Evolutionary conservation across 1,140 invertebrate species (phyloP).

Genomic region (Drosophila punjabiensis): DNA sequence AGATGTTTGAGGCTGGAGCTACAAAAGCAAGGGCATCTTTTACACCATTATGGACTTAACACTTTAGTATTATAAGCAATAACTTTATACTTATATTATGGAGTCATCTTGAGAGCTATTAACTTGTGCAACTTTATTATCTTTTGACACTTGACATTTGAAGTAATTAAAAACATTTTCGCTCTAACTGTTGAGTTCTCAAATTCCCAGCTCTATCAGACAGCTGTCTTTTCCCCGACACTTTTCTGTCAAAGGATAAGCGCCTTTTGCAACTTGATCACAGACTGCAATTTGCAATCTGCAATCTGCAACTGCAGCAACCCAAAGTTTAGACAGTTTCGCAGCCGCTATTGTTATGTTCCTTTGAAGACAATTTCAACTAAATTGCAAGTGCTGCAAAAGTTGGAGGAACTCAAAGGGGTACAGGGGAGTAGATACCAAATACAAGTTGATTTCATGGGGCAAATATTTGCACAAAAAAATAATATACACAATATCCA

Average conservation of each 20-base stretch:
- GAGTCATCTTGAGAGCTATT: background rate
- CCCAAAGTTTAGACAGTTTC: slow-evolving; percentile 13
- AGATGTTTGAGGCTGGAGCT: background rate
- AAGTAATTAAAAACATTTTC: slow-evolving; percentile 4
- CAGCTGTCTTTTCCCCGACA: slow-evolving; percentile 18
- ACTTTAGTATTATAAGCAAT: background rate
- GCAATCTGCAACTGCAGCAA: slow-evolving; percentile 15
- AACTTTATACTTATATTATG: background rate
- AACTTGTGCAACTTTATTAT: background rate
- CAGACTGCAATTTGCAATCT: slow-evolving; percentile 17
- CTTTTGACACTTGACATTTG: background rate
- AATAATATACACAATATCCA: slow-evolving; percentile 33
- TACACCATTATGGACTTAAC: background rate
- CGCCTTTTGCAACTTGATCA: slow-evolving; percentile 24
- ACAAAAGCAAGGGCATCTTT: background rate
- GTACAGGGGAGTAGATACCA: slow-evolving; percentile 1
- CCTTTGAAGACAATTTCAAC: slow-evolving; percentile 44
- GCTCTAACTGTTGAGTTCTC: slow-evolving; percentile 1
- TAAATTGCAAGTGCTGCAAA: slow-evolving; percentile 47
- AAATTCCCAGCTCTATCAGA: slow-evolving; percentile 14
- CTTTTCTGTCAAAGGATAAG: slow-evolving; percentile 26
- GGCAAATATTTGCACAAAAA: slow-evolving; percentile 44
- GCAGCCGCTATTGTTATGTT: slow-evolving; percentile 21
- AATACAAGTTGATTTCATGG: slow-evolving; percentile 40
- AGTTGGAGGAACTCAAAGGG: slow-evolving; percentile 11